Base-by-base conservation (phyloP, 2,797 vertebrate species). In the Lophotriccus pileatus region DNA sequence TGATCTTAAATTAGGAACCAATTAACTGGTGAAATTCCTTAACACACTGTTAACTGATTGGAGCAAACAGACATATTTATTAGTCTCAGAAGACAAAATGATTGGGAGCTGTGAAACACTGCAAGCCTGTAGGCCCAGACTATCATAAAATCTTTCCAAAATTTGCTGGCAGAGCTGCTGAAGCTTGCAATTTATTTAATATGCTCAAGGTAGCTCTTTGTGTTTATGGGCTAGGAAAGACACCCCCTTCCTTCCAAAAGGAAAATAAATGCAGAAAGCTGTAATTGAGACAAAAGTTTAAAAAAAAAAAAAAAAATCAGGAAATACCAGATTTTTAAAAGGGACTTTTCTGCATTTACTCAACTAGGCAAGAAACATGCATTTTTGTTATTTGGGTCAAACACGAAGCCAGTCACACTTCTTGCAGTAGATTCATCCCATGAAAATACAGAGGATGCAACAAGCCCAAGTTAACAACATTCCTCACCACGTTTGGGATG, bases 151-250 rank as follows among this genome's bases (percentile, higher is more conserved):
- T 73, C 39, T 50, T 73, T 12, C 75, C 90, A 87, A 90, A 81
- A 76, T 63, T 21, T 89, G 78, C 89, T 74, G 60, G 63, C 47
- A 92, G 84, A 90, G 81, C 90, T 83, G 89, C 82, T 63, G 67
- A 76, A 87, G 41, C 24, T 74, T 85, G 49, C 64, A 43, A 46
- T 67, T 92, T 79, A 56, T 84, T 87, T 75, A 49, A 91, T 80
- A 78, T 67, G 68, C 68, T 82, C 85, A 60, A 79, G 80, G 44
- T 56, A 76, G 74, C 32, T 70, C 84, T 88, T n/a, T 56, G 56
- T 50, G 49, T 37, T 62, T 63, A 70, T 8, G 50, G 49, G 64
- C 63, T 77, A 74, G 32, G 44, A 70, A 81, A 47, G 47, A 58
- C 1, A 8, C 22, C 41, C 22, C 70, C 39, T 73, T 73, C 52